Base-by-base conservation (phyloP, 2,797 vertebrate genomes). In the Nyctalus aviator region DNA sequence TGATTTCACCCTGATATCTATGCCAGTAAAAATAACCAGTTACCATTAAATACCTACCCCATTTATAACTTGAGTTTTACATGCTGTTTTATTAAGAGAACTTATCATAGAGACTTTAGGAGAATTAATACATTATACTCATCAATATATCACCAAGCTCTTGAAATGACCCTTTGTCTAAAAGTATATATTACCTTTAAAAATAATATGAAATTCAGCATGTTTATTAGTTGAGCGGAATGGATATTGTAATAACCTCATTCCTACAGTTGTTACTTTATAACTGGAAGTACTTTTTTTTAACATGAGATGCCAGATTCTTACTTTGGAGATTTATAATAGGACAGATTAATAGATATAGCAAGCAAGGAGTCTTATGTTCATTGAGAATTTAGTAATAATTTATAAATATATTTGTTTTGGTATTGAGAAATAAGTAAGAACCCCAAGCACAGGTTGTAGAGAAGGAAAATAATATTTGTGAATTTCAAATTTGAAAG, bases 1-100 rank as follows among this genome's bases (percentile, higher is more conserved):
- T 97, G 90, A 97, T 95, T 97, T 97, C 96, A 96, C 89, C 92
- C 94, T 95, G 30, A 44, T 93, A 78, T 83, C 87, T 95, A 53
- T 96, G 96, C 97, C 97, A 97, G 41, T 85, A 77, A 96, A 97
- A 97, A 96, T 72, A 97, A 88, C 93, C 84, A 85, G 77, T 95
- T 92, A 91, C 95, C 94, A 95, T 95, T 96, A 96, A 96, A 95
- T 79, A 96, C 64, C 75, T 84, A 90, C 95, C 59, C 90, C 91
- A 92, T 95, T 95, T 95, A 94, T 90, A 84, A 73, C 86, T 94
- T 91, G 88, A 91, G 87, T 97, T 97, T 96, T 77, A 94, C 68
- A 79, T 95, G 81, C 62, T 90, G 46, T 95, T 97, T 96, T 96
- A 95, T 91, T 96, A 90, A 92, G 95, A 88, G 84, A 95, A 88